Evolutionary conservation across 2,888 invertebrate genomes (phyloP).

Genomic region (Agonopterix arenella): DNA sequence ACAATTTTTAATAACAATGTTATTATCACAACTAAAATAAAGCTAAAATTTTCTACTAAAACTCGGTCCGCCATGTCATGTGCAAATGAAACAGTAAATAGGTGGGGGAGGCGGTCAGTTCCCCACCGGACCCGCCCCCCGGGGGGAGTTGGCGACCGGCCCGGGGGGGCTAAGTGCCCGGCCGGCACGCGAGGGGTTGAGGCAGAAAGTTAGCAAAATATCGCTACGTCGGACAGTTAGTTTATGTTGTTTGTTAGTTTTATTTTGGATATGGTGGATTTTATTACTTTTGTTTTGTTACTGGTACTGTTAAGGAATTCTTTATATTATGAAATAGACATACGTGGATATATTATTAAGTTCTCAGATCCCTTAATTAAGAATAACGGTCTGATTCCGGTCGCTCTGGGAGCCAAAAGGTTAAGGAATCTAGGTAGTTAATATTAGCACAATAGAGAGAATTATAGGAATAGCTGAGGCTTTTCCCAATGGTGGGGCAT

Average conservation of each 20-base stretch:
- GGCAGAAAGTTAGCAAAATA: neutral
- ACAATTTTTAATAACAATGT: neutral
- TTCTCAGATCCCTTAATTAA: too few relatives aligned
- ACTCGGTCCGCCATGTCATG: conserved; percentile 42
- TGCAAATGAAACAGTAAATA: conserved; percentile 64
- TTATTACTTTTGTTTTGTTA: neutral
- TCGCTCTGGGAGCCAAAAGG: too few relatives aligned
- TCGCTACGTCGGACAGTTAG: too few relatives aligned
- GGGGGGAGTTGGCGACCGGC: conserved; percentile 23
- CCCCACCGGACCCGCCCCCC: conserved; percentile 33
- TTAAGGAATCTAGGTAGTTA: too few relatives aligned
- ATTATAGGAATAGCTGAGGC: too few relatives aligned
- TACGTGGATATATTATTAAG: too few relatives aligned
- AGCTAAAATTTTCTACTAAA: conserved; percentile 4
- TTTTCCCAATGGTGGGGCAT: too few relatives aligned
- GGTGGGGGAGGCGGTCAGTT: conserved; percentile 63
- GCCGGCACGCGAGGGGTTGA: neutral
- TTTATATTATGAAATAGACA: too few relatives aligned
- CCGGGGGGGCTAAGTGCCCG: conserved; percentile 13
- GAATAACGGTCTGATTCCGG: too few relatives aligned
- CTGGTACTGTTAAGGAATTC: too few relatives aligned
- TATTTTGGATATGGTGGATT: neutral
- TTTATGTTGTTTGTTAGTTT: neutral
- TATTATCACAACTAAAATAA: too few relatives aligned
- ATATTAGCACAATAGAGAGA: too few relatives aligned